Conservation (phyloP, 2,888 invertebrate genomes). For the Drosophila acutilabella region DNA sequence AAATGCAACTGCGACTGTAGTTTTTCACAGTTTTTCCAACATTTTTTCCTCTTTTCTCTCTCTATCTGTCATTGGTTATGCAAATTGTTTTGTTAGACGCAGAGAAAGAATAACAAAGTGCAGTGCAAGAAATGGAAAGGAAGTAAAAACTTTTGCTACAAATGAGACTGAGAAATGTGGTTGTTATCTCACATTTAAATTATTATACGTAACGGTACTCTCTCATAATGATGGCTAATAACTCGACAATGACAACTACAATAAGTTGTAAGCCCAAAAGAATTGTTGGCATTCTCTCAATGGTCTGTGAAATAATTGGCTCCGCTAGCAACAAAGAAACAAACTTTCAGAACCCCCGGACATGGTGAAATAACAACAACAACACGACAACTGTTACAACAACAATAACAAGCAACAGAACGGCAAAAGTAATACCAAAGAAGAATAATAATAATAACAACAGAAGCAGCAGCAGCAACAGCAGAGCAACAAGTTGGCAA, state of each 20-base stretch:
- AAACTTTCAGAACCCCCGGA: constrained; percentile 60
- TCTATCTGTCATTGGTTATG: constrained; percentile 26
- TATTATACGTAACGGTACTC: constrained; percentile 49
- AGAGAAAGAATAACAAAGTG: constrained; percentile 11
- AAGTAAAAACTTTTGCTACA: constrained; percentile 31
- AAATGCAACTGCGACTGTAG: constrained; percentile 18
- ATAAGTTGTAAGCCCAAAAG: constrained; percentile 20
- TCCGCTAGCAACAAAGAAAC: constrained; percentile 33
- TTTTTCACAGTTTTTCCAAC: constrained; percentile 18
- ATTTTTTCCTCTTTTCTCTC: background rate
- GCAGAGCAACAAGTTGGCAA: constrained; percentile 54
- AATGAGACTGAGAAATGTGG: constrained; percentile 28
- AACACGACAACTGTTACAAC: constrained; percentile 32
- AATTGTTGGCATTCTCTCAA: constrained; percentile 40
- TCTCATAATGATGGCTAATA: constrained; percentile 59
- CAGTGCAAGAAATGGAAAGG: background rate
- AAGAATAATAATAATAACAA: constrained; percentile 39
- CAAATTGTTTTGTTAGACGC: constrained; percentile 52
- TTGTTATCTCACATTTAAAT: constrained; percentile 46
- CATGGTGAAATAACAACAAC: constrained; percentile 47
- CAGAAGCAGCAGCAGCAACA: constrained; percentile 30
- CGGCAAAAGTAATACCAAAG: constrained; percentile 53
- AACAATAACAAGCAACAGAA: constrained; percentile 23
- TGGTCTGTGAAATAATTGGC: constrained; percentile 56
- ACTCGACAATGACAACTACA: constrained; percentile 32